Evolutionary conservation across 2,113 vertebrate genomes (phyloP).

Genomic region (Dicrurus megarhynchus): DNA sequence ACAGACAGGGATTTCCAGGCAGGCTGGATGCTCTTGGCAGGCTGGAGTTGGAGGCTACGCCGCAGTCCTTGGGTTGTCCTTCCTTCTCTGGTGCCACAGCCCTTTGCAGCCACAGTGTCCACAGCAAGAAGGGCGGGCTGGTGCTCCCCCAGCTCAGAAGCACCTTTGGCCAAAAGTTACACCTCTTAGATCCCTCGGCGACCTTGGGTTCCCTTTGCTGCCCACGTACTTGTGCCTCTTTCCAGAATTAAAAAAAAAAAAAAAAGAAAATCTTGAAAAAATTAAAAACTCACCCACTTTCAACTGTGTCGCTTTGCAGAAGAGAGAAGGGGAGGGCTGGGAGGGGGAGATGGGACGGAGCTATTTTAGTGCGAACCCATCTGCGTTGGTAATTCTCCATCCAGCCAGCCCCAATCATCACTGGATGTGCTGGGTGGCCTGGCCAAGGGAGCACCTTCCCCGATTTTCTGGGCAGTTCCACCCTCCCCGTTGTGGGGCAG

Average conservation of each 20-base stretch:
- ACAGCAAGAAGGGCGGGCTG: neutral
- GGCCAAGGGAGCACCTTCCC: neutral
- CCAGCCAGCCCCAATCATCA: neutral
- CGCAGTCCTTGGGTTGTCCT: neutral
- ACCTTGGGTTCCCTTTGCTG: neutral
- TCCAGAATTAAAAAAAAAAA: neutral
- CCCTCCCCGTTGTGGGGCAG: neutral
- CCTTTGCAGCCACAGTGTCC: neutral
- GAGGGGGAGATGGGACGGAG: neutral
- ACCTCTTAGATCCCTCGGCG: fast-evolving
- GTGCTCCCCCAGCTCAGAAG: neutral
- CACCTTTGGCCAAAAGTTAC: neutral
- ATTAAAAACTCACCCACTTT: neutral
- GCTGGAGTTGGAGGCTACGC: fast-evolving
- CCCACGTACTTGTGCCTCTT: neutral
- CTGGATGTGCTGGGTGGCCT: neutral
- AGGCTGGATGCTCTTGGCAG: neutral
- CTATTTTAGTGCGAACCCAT: constrained; percentile 3
- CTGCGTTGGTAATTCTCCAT: neutral
- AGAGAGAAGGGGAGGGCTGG: neutral
- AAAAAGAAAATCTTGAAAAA: neutral
- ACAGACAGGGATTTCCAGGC: neutral
- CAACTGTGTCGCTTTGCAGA: neutral
- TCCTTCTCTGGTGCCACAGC: neutral
- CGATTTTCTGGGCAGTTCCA: neutral